A percentile compares a stretch with the other conserved stretches of the same genome.
Evolutionary conservation across 37 sponge, comb jelly and placozoan genomes (phyloP).

Genomic region (Petrosia ficiformis): DNA sequence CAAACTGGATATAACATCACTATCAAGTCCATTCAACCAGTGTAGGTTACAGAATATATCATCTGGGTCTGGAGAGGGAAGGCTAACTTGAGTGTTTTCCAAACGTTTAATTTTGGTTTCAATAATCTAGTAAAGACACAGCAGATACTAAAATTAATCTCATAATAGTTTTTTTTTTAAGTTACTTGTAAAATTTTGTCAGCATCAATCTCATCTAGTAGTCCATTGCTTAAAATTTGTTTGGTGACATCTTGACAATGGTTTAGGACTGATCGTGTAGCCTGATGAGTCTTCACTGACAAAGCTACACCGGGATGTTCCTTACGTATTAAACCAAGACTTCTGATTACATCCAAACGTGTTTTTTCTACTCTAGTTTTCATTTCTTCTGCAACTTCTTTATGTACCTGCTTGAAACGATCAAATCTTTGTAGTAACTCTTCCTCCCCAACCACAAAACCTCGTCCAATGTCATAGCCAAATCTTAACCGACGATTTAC

Average conservation of each 20-base stretch:
- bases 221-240: conserved; percentile 51
- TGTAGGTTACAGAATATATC: conserved; percentile 43
- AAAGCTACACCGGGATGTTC: conserved; percentile 75
- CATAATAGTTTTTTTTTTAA: not conserved
- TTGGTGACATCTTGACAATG: conserved; percentile 63
- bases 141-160: not conserved
- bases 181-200: conserved; percentile 55
- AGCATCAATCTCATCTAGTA: conserved; percentile 77
- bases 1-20: conserved; percentile 27
- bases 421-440: conserved; percentile 80
- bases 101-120: conserved; percentile 82
- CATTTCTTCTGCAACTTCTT: conserved; percentile 42
- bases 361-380: conserved; percentile 24
- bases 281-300: conserved; percentile 86
- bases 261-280: conserved; percentile 78
- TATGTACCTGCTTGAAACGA: conserved; percentile 53
- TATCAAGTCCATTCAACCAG: conserved; percentile 76
- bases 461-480: conserved; percentile 92
- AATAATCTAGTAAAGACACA: conserved; percentile 43
- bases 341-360: conserved; percentile 58
- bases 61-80: conserved; percentile 62
- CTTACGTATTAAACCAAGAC: conserved; percentile 71
- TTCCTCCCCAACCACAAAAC: conserved; percentile 81
- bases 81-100: conserved; percentile 45
- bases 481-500: conserved; percentile 57